Base-by-base conservation (phyloP, 30 jellyfish, hydroid and myxozoan species). In the Sanderia malayensis region DNA sequence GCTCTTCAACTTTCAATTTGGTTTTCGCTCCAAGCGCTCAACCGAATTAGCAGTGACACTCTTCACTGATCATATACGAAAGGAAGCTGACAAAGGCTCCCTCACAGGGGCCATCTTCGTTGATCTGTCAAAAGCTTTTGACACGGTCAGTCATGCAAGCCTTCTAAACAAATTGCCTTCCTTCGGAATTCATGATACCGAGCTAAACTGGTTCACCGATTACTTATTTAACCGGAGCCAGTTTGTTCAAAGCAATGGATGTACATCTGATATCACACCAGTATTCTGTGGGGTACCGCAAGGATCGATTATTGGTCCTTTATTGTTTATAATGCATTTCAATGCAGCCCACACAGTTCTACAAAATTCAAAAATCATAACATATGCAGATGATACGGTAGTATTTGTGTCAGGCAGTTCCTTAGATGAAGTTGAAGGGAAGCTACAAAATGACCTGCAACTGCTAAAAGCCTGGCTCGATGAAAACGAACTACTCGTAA, bases 341-440 rank as follows among this genome's bases (percentile, higher is more conserved):
- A 67, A 79, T 58, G 80, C 62, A 19, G 91, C 81, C 23, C 69
- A 68, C 44, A 79, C 41, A 31, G 80, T 61, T 46, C 85, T 55
- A 68, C 31, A 59, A 15, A 60, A 69, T 31, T 37, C 80, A 53
- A 61, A 67, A 60, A 61, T 69, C 65, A 68, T 81, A 23, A 81
- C 80, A 11, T 81, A 49, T 45, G 80, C 93, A n/a, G 93, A 70
- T 70, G 93, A 81, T 60, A 81, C 93, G 58, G 93, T 81, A 29
- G 46, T 81, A 19, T 81, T 44, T 63, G 45, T 45, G 71, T 41
- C 93, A 24, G 31, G 59, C 58, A 81, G 80, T 61, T 44, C 71
- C 72, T 33, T 69, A 1, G 46, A 81, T 27, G 67, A 55, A 37
- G 58, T 59, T 52, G 93, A 81, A 81, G 53, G 53, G 18, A 59